phyloP scores from a whole-genome alignment of 2,888 invertebrate genomes.

The Eupithecia pulchellata region DNA sequence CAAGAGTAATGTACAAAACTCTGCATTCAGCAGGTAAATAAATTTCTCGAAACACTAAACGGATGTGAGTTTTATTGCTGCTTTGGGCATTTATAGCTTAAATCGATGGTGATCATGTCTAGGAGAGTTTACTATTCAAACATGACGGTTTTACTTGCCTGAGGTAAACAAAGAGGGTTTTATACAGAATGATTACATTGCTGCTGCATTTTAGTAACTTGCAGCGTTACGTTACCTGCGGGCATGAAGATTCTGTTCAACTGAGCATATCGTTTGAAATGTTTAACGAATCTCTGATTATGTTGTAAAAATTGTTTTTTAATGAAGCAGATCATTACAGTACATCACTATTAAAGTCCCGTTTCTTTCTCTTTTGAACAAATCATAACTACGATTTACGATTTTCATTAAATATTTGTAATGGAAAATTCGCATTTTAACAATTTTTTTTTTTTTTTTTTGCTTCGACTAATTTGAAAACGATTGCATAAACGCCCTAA shows the following conservation, averaged over 20 bases:
- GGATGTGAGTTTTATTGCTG: slow-evolving; percentile 72
- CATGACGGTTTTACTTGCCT: slow-evolving; percentile 39
- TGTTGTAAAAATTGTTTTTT: neutral
- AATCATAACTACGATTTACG: neutral
- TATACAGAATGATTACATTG: neutral
- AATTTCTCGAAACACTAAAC: slow-evolving; percentile 54
- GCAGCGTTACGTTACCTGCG: neutral
- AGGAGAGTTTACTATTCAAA: slow-evolving; percentile 54
- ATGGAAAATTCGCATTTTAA: neutral
- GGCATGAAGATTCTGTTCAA: neutral
- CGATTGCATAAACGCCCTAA: neutral
- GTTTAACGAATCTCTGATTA: too few species aligned
- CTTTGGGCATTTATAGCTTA: slow-evolving; percentile 68
- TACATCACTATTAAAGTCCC: neutral
- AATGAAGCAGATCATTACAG: too few species aligned
- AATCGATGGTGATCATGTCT: slow-evolving; percentile 50
- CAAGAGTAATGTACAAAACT: slow-evolving; percentile 11
- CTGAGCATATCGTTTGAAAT: neutral
- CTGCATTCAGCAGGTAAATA: slow-evolving; percentile 17
- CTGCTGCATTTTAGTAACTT: neutral
- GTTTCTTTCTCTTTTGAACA: neutral
- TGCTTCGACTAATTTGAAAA: neutral
- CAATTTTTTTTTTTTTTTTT: too few species aligned
- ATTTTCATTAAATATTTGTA: neutral
- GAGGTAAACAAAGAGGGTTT: slow-evolving; percentile 4